A percentile compares a stretch with the other conserved stretches of the same genome.
These are phyloP conservation scores for Scelioninae gen. 1 DNA, from an alignment of 2,888 invertebrate species.

Conservation along the genomic window DNA sequence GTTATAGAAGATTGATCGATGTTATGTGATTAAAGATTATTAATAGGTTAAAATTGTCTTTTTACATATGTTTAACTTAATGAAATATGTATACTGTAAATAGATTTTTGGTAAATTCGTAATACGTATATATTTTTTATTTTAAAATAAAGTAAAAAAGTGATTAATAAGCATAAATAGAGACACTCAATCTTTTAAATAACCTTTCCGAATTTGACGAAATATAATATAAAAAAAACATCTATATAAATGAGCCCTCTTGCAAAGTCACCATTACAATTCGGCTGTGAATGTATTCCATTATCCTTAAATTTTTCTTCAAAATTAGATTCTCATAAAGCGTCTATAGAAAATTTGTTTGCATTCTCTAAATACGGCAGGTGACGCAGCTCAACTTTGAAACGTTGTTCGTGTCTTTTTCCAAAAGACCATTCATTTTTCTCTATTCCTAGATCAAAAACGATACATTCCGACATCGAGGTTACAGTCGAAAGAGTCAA, in stretches of 20 bases:
- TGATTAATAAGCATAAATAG: conserved; percentile 9
- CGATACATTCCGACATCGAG: conserved; percentile 58
- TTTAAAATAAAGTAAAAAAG: not conserved
- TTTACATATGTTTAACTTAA: too few relatives aligned
- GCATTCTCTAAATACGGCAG: conserved; percentile 80
- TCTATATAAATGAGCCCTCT: conserved; percentile 80
- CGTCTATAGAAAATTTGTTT: conserved; percentile 82
- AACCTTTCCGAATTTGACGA: conserved; percentile 42
- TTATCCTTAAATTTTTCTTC: conserved; percentile 67
- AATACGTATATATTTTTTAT: too few relatives aligned
- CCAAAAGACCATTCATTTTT: conserved; percentile 47
- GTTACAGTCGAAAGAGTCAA: conserved; percentile 77
- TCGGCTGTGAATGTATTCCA: conserved; percentile 47
- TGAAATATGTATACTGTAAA: too few relatives aligned
- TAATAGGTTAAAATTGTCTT: too few relatives aligned
- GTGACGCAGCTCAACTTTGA: conserved; percentile 74
- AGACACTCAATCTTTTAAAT: conserved; percentile 48
- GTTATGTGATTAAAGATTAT: not conserved
- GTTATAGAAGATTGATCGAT: not conserved
- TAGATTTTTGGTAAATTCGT: too few relatives aligned
- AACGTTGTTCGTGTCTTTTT: conserved; percentile 38
- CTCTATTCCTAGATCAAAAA: conserved; percentile 63
- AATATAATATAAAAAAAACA: conserved; percentile 69
- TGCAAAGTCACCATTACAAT: conserved; percentile 73
- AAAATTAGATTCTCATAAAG: conserved; percentile 81